phyloP scores from a whole-genome alignment of 2,113 vertebrate genomes.

The Pionites leucogaster region DNA sequence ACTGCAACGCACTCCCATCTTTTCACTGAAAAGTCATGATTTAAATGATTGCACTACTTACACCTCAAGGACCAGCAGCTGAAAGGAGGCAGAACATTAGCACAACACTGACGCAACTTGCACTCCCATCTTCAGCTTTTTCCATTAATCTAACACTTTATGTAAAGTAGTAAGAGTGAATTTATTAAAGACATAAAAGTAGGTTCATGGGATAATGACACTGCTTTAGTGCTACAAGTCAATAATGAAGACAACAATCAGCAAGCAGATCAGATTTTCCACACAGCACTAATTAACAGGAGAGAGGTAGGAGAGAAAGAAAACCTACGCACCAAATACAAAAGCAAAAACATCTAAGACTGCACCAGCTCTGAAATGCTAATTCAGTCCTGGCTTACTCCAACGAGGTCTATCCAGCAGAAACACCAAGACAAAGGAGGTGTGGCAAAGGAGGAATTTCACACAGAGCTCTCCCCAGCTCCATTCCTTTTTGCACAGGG shows the following conservation, averaged over 20 bases:
- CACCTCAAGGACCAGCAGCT: neutral
- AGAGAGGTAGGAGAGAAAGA: neutral
- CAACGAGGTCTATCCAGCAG: neutral
- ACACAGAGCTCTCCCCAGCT: neutral
- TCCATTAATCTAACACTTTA: neutral
- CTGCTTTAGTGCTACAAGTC: conserved; percentile 6
- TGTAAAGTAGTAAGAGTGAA: neutral
- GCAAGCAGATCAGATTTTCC: conserved; percentile 43
- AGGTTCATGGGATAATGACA: conserved; percentile 11
- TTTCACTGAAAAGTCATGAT: neutral
- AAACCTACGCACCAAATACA: neutral
- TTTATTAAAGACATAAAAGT: neutral
- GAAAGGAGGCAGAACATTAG: neutral
- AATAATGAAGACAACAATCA: conserved; percentile 13
- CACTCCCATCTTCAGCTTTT: neutral
- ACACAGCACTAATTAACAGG: neutral
- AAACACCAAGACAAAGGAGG: neutral
- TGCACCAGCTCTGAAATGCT: neutral
- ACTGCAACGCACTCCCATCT: neutral
- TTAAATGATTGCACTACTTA: neutral
- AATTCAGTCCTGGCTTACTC: neutral
- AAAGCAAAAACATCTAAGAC: neutral
- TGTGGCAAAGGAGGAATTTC: neutral
- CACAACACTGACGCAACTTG: neutral
- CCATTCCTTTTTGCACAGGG: neutral